Percentiles rank a stretch among this genome's conserved stretches.
These are phyloP conservation scores for Hesperophylax magnus DNA, from an alignment of 1,140 invertebrate genomes.

Conservation along the genomic window DNA sequence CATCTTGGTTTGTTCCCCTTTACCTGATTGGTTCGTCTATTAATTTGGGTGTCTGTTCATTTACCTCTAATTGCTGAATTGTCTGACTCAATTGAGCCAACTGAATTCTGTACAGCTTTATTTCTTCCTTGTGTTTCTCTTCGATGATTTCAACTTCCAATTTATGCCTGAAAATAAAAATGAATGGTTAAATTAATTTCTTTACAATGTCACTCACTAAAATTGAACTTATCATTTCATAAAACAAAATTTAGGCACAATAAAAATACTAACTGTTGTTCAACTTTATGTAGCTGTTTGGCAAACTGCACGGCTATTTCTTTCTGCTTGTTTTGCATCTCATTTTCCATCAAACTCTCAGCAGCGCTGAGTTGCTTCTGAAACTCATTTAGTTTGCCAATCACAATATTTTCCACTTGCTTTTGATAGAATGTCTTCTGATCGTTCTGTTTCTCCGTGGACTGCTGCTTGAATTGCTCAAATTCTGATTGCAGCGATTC, in stretches of 20 bases:
- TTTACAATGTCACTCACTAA: too few relatives aligned
- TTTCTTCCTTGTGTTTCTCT: conserved; percentile 83
- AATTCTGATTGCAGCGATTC: conserved; percentile 72
- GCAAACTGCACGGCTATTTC: conserved; percentile 78
- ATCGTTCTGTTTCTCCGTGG: conserved; percentile 78
- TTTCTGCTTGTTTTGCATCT: conserved; percentile 77
- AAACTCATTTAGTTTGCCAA: conserved; percentile 83
- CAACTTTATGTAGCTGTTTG: conserved; percentile 79
- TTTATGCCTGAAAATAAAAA: conserved; percentile 73
- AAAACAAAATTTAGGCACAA: too few relatives aligned
- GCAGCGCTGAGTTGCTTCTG: conserved; percentile 80
- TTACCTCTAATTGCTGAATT: conserved; percentile 74
- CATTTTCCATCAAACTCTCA: conserved; percentile 75
- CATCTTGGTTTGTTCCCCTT: too few relatives aligned
- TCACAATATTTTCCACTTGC: conserved; percentile 83
- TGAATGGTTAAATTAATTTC: too few relatives aligned
- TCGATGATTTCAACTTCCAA: conserved; percentile 82
- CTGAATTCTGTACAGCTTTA: conserved; percentile 77
- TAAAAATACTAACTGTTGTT: conserved; percentile 76
- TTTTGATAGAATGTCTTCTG: conserved; percentile 83
- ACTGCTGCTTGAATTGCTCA: conserved; percentile 69
- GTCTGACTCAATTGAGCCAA: conserved; percentile 77
- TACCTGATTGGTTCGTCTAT: too few relatives aligned
- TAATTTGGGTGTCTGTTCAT: not conserved
- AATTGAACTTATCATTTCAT: too few relatives aligned